Evolutionary conservation across 2,888 invertebrate genomes (phyloP), one percentile per base, ranked within the genome.

Genomic region (Laspeyria flexula): DNA sequence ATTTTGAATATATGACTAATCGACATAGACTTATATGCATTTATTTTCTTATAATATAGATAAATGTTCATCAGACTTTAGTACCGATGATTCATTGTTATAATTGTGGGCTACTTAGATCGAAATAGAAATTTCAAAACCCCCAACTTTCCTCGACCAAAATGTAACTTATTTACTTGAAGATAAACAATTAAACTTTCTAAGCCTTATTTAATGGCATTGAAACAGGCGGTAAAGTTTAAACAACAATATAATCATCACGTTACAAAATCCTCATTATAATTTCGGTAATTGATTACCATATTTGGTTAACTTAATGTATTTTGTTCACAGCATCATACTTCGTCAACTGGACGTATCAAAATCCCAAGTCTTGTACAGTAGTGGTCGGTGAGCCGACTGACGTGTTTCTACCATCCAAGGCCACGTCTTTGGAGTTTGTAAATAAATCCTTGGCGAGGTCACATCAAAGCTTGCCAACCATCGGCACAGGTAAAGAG

Each of bases 271-370:
- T 44, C 50, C 30, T 29, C 2, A 34, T 13, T 46, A 10, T n/a
- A 44, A 54, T 54, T 50, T 60, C 15, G 38, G 53, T 44, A 55
- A 47, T 57, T 43, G 16, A 11, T 55, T 23, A 30, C 46, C 27
- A 49, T 30, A 13, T 29, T 43, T 15, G 7, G 34, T n/a, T 16
- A 30, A 33, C 40, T 18, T 55, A 0, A 49, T 53, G 13, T 53
- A 25, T 41, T 62, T 80, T 84, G 71, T 81, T 71, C 68, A 68
- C 93, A 96, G 96, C 96, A 64, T 96, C 96, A 75, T 96, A 96
- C 89, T 94, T 96, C 74, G 94, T 97, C 76, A 96, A 96, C 88
- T 96, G 96, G 96, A 96, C 96, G 86, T 96, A 96, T 93, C 96
- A 96, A 88, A 96, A 95, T 76, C 94, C 96, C 66, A 96, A 96